phyloP scores from a whole-genome alignment of 2,113 vertebrate species.

The Sylvietta virens region DNA sequence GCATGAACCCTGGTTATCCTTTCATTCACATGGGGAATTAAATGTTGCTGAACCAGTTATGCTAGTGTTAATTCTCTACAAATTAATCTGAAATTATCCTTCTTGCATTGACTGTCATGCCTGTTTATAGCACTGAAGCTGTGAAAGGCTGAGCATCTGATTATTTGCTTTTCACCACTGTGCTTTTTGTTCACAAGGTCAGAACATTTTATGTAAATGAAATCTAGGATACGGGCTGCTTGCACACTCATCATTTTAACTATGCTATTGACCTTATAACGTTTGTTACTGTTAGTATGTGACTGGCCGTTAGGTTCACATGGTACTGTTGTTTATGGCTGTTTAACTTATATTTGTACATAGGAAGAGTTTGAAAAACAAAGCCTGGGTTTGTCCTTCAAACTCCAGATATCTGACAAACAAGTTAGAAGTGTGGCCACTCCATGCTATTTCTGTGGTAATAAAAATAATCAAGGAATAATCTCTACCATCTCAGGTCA shows the following conservation, averaged over 20 bases:
- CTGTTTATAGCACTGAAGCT: not conserved
- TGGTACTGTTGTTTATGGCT: not conserved
- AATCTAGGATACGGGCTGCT: not conserved
- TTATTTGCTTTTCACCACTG: constrained; percentile 1
- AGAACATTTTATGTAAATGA: constrained; percentile 26
- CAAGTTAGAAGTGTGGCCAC: not conserved
- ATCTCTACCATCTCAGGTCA: not conserved
- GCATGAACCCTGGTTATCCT: not conserved
- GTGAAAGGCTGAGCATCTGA: not conserved
- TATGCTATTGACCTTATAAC: constrained; percentile 23
- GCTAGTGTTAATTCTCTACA: constrained; percentile 27
- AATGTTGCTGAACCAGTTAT: not conserved
- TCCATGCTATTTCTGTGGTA: not conserved
- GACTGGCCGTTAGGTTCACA: not conserved
- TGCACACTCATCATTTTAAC: constrained; percentile 36
- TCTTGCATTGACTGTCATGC: not conserved
- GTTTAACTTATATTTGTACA: not conserved
- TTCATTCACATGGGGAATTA: not conserved
- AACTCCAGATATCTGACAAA: not conserved
- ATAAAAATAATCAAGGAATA: not conserved
- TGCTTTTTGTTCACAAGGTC: constrained; percentile 1
- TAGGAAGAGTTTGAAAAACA: not conserved
- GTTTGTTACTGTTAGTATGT: not conserved
- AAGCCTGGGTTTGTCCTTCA: not conserved
- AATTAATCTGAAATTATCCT: constrained; percentile 26